A percentile compares a stretch with the other conserved stretches of the same genome.
These are phyloP conservation scores for Monopterus albus DNA, from an alignment of 2,113 vertebrate genomes.

Conservation along the genomic window DNA sequence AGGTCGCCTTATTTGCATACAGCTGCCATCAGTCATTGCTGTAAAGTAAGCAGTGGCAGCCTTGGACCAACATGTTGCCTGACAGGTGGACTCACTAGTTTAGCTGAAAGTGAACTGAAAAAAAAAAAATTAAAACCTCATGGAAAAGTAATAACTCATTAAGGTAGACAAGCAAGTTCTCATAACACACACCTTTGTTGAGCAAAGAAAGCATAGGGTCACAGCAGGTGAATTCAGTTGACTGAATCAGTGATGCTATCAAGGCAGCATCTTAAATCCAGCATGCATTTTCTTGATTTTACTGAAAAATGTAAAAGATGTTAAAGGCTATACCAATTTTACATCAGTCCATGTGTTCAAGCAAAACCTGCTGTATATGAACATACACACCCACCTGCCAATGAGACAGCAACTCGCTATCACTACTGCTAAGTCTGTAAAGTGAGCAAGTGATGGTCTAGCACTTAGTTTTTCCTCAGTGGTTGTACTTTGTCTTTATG, in stretches of 20 bases:
- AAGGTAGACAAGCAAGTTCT: neutral
- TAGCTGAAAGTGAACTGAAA: neutral
- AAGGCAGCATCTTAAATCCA: neutral
- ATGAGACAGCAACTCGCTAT: neutral
- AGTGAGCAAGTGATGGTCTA: neutral
- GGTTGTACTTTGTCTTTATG: neutral
- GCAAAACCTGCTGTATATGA: neutral
- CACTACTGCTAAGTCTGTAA: constrained; percentile 12
- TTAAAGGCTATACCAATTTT: neutral
- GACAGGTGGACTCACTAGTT: neutral
- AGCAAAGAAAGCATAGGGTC: neutral
- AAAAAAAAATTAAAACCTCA: neutral
- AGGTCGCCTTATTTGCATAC: constrained; percentile 70
- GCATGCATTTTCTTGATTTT: neutral
- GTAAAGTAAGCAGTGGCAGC: constrained; percentile 12
- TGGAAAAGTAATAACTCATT: neutral
- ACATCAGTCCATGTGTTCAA: neutral
- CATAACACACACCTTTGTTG: neutral
- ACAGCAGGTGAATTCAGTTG: neutral
- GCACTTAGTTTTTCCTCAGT: neutral
- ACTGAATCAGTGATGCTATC: neutral
- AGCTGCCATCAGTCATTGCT: constrained; percentile 53
- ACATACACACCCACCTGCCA: neutral
- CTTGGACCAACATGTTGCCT: neutral
- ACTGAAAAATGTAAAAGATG: neutral